Evolutionary conservation across 2,888 invertebrate genomes (phyloP), one percentile per base, ranked within the genome.

Genomic region (Lithophane leautieri): DNA sequence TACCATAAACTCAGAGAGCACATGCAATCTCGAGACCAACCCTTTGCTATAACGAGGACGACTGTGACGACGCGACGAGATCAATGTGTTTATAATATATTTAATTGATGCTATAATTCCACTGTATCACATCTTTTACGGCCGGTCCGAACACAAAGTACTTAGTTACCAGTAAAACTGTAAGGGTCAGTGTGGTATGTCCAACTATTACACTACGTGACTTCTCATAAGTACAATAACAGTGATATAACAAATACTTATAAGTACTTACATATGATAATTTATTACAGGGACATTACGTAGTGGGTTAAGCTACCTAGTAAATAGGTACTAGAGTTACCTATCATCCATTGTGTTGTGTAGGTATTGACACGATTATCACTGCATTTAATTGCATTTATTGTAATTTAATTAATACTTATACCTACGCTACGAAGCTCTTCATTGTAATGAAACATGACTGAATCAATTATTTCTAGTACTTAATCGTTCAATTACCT

Each of bases 1-100:
- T 86, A 86, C 77, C 28, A 58, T 66, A 58, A 54, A 76, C 65
- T 60, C 70, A 14, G 65, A 61, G 78, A 77, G 86, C 86, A 87
- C 79, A 83, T 88, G 84, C 87, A 88, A 88, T 80, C 89, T 87
- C 90, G 85, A 89, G 81, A 88, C 78, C 90, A 89, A 93, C 93
- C 93, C 94, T 90, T 90, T 79, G 82, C 81, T 88, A 85, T 91
- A 84, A 90, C 92, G 86, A 83, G 79, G 76, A 74, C 58, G 19
- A 69, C 40, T 54, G 28, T 40, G 28, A 44, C 54, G 68, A 50
- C 54, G 52, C 61, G 80, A 86, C 86, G 82, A 87, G 88, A 85
- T 83, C 71, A 79, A 67, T 72, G 63, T 61, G 62, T 84, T 70
- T 72, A 73, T 50, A 72, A 83, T 79, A 58, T 34, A 71, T 52